Evolutionary conservation across 1,140 invertebrate genomes (phyloP), one percentile per base, ranked within the genome.

Genomic region (Drosophila micromelanica): DNA sequence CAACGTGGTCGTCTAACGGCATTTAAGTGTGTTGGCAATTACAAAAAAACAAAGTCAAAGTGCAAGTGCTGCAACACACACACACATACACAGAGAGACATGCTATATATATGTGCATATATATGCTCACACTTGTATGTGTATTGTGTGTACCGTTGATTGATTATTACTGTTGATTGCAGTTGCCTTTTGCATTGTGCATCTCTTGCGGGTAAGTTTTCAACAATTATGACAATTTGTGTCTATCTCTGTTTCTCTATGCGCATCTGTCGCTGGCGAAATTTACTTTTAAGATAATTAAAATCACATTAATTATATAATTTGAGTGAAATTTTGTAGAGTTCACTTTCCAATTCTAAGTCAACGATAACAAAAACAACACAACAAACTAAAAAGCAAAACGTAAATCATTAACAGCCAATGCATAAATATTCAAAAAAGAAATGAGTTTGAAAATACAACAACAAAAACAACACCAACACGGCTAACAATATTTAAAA

Each of bases 241-340:
- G 11, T 9, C 46, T 52, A 13, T 13, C 40, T 54, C 15, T 60
- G 17, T 67, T 23, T 48, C 13, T 42, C 45, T 30, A 8, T 15
- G 1, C 48, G 1, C 30, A 45, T 63, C 37, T 37, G 42, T 60
- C 55, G 15, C 54, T 52, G 63, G 71, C 49, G 64, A 69, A 71
- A 71, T 72, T 56, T 27, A 56, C 40, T 73, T 55, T 55, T 46
- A 46, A 49, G 56, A 60, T 80, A 57, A 87, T 87, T 82, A 89
- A 87, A 82, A 89, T 38, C 63, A 35, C 82, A 87, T 87, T 87
- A 86, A 81, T 81, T 89, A 82, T 87, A 89, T 89, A 76, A 82
- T 82, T 89, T 64, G 57, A 84, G 82, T 87, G 82, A 87, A 89
- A 87, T 73, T 87, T 84, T 70, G 40, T 70, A 32, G 30, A 70